A percentile compares a stretch with the other conserved stretches of the same genome.
phyloP scores from a whole-genome alignment of 2,113 vertebrate genomes.

The Chloroceryle aenea region DNA sequence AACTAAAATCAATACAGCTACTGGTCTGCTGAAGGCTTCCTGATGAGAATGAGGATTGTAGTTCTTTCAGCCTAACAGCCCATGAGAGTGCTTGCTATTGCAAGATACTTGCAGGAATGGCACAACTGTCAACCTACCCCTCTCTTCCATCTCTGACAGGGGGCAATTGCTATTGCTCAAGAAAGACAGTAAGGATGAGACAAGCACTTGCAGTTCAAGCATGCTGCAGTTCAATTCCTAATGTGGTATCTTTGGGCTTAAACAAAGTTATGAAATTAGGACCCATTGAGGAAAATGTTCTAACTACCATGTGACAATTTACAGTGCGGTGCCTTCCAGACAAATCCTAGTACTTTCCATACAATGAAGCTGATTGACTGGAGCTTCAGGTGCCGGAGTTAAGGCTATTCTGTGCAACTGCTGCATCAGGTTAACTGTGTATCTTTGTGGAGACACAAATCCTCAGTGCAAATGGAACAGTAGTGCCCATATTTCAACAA shows the following conservation, averaged over 20 bases:
- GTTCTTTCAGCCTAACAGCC: not conserved
- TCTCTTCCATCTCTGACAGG: fast-evolving
- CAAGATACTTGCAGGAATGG: not conserved
- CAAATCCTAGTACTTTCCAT: not conserved
- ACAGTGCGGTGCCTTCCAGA: fast-evolving
- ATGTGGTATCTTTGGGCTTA: not conserved
- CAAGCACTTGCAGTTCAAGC: not conserved
- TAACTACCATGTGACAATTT: not conserved
- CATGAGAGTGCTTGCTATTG: fast-evolving
- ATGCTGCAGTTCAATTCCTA: not conserved
- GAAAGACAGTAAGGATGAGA: fast-evolving
- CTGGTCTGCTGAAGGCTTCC: not conserved
- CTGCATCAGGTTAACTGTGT: not conserved
- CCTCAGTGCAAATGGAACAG: not conserved
- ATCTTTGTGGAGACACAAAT: not conserved
- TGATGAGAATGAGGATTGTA: not conserved
- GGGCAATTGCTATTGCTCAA: not conserved
- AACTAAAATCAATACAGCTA: not conserved
- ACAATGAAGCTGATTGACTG: not conserved
- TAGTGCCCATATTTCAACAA: not conserved
- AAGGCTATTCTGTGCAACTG: not conserved
- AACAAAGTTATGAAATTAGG: not conserved
- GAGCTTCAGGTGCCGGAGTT: not conserved
- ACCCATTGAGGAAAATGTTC: not conserved
- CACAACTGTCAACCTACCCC: fast-evolving